These are phyloP conservation scores for Anastatus disparis DNA, from an alignment of 1,140 invertebrate species.

Conservation along the genomic window DNA sequence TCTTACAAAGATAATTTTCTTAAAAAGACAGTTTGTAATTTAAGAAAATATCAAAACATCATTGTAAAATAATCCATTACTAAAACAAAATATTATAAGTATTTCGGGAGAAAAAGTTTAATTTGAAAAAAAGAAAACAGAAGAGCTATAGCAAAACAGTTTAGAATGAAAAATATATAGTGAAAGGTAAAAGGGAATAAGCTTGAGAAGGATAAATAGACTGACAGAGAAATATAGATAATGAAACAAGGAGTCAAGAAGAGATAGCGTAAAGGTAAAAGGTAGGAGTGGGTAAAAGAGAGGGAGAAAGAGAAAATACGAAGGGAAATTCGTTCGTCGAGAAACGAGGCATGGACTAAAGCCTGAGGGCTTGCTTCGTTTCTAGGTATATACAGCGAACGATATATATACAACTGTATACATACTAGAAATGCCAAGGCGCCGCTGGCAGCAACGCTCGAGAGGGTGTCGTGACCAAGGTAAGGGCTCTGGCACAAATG, in stretches of 20 bases:
- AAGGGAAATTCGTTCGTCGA: constrained; percentile 2
- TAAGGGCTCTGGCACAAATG: neutral
- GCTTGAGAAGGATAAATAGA: constrained; percentile 24
- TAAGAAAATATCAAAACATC: too few relatives aligned
- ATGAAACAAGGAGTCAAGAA: constrained; percentile 11
- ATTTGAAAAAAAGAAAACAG: too few relatives aligned
- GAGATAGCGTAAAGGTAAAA: neutral
- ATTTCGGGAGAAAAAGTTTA: too few relatives aligned
- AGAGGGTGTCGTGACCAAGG: constrained; percentile 14
- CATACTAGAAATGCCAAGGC: too few relatives aligned
- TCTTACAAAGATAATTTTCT: too few relatives aligned
- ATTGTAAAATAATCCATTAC: too few relatives aligned
- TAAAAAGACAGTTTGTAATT: too few relatives aligned
- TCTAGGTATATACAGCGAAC: too few relatives aligned
- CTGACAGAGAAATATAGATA: neutral
- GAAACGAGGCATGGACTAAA: constrained; percentile 6
- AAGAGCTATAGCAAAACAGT: neutral
- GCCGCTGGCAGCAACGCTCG: too few relatives aligned
- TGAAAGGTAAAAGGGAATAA: neutral
- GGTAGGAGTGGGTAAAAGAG: neutral
- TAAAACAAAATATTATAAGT: too few relatives aligned
- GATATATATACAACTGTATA: too few relatives aligned
- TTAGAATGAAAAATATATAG: neutral
- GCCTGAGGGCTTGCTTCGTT: neutral
- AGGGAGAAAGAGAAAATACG: neutral